phyloP scores from a whole-genome alignment of 2,113 vertebrate species.

The Xiphorhynchus elegans region DNA sequence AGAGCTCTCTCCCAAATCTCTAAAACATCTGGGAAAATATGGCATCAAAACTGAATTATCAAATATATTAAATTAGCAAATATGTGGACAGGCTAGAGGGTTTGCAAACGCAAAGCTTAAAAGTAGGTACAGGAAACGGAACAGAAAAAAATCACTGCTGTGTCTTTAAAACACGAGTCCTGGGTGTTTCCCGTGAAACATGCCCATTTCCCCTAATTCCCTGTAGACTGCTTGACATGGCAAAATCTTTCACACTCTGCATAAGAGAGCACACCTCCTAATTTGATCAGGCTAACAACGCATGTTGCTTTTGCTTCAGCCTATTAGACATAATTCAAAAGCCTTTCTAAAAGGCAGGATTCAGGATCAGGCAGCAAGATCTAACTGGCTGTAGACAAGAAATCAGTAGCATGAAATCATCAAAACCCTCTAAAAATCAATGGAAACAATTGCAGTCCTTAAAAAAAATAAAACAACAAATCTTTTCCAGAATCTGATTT shows the following conservation, averaged over 20 bases:
- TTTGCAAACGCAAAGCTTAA: background rate
- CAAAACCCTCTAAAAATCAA: slow-evolving; percentile 11
- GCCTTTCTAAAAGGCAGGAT: background rate
- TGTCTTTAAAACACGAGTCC: background rate
- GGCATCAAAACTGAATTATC: background rate
- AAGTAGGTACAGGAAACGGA: background rate
- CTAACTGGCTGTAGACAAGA: background rate
- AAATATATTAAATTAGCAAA: background rate
- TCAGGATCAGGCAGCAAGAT: background rate
- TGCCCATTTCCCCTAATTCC: background rate
- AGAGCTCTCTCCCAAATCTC: background rate
- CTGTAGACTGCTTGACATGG: background rate
- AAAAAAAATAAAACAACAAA: background rate
- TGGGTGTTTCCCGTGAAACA: background rate
- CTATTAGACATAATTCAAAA: background rate
- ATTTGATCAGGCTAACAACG: background rate
- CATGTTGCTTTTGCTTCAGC: slow-evolving; percentile 11
- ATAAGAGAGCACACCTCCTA: background rate
- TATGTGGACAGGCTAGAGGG: background rate
- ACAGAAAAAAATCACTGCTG: background rate
- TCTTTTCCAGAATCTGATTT: slow-evolving; percentile 47
- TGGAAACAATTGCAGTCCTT: slow-evolving; percentile 18
- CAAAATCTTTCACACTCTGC: background rate
- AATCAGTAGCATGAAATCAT: background rate
- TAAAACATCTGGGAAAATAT: slow-evolving; percentile 29